Evolutionary conservation across 2,888 invertebrate genomes (phyloP).

Genomic region (Ectropis crepuscularia): DNA sequence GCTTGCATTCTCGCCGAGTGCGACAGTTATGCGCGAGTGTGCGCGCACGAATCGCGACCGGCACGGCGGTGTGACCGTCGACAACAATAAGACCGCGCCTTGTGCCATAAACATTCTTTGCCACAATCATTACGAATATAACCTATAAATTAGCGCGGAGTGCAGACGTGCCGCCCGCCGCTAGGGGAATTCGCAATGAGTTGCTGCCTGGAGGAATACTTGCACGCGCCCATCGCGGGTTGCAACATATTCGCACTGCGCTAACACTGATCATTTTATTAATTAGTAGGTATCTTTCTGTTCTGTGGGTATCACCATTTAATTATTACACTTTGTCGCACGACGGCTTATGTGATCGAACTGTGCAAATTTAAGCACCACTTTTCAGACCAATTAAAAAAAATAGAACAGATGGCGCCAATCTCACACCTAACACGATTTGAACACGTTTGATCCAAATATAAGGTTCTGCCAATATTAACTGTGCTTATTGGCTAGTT

Average conservation of each 20-base stretch:
- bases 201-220: constrained; percentile 54
- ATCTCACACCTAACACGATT: too few species aligned
- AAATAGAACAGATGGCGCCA: too few species aligned
- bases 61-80: constrained; percentile 62
- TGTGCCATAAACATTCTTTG: constrained; percentile 81
- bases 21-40: constrained; percentile 75
- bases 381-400: too few species aligned
- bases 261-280: constrained; percentile 33
- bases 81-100: constrained; percentile 82
- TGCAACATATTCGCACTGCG: constrained; percentile 38
- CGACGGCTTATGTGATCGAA: too few species aligned
- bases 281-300: constrained; percentile 23
- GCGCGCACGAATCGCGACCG: constrained; percentile 57
- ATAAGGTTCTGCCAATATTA: too few species aligned
- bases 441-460: too few species aligned
- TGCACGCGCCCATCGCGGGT: constrained; percentile 46
- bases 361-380: too few species aligned
- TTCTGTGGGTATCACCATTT: too few species aligned
- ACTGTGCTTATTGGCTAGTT: too few species aligned
- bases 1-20: constrained; percentile 65
- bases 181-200: constrained; percentile 72
- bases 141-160: constrained; percentile 78
- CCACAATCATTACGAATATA: constrained; percentile 80
- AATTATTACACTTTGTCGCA: too few species aligned
- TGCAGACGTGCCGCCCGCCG: constrained; percentile 61